phyloP scores from a whole-genome alignment of 2,888 invertebrate genomes.

The Caenorhabditis sp. region DNA sequence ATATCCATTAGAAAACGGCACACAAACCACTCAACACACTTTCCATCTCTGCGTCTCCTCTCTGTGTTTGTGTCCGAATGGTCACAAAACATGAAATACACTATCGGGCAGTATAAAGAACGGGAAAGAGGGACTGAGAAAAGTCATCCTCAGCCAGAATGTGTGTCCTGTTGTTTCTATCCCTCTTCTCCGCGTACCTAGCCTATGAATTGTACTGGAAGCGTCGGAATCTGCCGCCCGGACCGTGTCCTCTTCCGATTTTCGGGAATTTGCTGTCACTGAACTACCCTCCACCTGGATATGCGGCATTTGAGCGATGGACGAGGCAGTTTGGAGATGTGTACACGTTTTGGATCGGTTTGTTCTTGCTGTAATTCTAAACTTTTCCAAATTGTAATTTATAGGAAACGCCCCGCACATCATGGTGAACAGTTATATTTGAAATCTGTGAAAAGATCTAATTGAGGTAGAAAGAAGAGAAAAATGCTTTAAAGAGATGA shows the following conservation, averaged over 20 bases:
- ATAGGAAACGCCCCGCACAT: conserved; percentile 13
- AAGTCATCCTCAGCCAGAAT: too few species aligned
- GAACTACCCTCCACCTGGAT: conserved; percentile 18
- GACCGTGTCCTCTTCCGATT: conserved; percentile 42
- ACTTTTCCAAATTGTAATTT: not conserved
- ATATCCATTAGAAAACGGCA: too few species aligned
- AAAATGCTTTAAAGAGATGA: too few species aligned
- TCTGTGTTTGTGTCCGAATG: too few species aligned
- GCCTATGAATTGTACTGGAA: conserved; percentile 54
- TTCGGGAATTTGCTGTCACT: conserved; percentile 37
- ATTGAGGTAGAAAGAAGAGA: too few species aligned
- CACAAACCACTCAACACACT: too few species aligned
- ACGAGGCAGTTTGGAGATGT: conserved; percentile 40
- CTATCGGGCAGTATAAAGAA: too few species aligned
- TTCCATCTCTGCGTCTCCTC: too few species aligned
- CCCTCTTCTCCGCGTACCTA: not conserved
- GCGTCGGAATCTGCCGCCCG: conserved; percentile 43
- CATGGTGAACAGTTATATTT: too few species aligned
- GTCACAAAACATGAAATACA: too few species aligned
- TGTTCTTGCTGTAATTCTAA: not conserved
- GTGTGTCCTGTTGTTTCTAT: conserved; percentile 19
- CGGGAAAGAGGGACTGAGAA: too few species aligned
- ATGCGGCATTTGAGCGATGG: conserved; percentile 24
- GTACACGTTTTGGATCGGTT: conserved; percentile 49
- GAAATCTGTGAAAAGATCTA: too few species aligned